Conservation (phyloP, 1,140 invertebrate genomes). For the Reticulitermes speratus region DNA sequence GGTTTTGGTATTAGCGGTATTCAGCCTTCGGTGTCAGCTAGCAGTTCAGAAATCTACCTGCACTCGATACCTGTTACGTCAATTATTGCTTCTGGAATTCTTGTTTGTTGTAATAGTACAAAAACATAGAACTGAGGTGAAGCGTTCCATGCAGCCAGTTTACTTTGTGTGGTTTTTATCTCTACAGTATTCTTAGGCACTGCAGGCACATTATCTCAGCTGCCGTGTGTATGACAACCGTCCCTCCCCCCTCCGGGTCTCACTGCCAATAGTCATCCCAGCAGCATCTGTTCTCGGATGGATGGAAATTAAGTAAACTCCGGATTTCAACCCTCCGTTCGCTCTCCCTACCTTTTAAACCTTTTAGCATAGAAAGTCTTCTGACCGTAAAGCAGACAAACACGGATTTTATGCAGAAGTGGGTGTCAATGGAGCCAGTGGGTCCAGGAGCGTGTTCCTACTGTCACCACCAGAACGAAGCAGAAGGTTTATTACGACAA, state of each 20-base stretch:
- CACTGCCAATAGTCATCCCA: not conserved
- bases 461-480: not conserved
- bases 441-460: not conserved
- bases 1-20: too few relatives aligned
- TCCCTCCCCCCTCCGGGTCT: not conserved
- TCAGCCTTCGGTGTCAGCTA: too few relatives aligned
- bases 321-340: not conserved
- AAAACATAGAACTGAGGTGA: too few relatives aligned
- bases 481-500: not conserved
- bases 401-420: not conserved
- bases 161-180: not conserved
- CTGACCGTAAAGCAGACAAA: not conserved
- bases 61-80: too few relatives aligned
- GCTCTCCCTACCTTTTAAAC: constrained; percentile 19
- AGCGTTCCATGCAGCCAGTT: too few relatives aligned
- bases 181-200: not conserved
- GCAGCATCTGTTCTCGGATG: not conserved
- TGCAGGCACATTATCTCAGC: not conserved
- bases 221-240: not conserved
- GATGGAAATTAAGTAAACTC: constrained; percentile 25
- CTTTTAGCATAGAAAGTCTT: not conserved
- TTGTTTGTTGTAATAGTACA: too few relatives aligned
- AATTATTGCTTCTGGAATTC: too few relatives aligned
- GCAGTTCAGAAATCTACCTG: too few relatives aligned
- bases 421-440: not conserved